Conservation (phyloP, 2,797 vertebrate genomes). For the Tenualosa thibaudeaui region DNA sequence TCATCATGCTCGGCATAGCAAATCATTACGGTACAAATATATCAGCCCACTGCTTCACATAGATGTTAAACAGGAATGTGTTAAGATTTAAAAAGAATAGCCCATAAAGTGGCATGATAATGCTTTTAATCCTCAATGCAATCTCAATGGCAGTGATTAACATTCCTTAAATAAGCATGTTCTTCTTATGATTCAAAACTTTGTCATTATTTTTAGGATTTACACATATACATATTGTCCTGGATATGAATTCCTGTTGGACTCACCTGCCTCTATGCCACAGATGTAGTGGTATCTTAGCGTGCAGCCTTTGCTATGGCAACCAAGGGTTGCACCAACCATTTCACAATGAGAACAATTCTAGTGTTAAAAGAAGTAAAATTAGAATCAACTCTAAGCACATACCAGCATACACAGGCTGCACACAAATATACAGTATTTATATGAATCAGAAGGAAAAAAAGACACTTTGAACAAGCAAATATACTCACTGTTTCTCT, state of each 20-base stretch:
- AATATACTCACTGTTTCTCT: conserved; percentile 87
- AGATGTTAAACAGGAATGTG: neutral
- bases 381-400: neutral
- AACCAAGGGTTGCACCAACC: conserved; percentile 94
- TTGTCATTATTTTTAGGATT: neutral
- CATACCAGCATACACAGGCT: neutral
- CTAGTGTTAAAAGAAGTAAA: conserved; percentile 65
- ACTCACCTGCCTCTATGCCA: conserved; percentile 92
- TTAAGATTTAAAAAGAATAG: neutral
- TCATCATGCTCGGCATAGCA: neutral
- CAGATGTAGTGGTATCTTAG: conserved; percentile 96
- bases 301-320: conserved; percentile 98
- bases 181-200: neutral
- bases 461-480: neutral
- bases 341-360: conserved; percentile 96
- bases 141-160: neutral
- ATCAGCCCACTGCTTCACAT: neutral
- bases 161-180: neutral
- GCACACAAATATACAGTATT: neutral
- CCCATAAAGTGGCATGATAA: neutral
- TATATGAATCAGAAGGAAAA: neutral
- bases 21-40: neutral
- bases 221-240: too few relatives aligned
- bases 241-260: neutral
- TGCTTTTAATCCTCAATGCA: neutral